Conservation (phyloP, 2,888 invertebrate genomes). For the Catocala nupta region DNA sequence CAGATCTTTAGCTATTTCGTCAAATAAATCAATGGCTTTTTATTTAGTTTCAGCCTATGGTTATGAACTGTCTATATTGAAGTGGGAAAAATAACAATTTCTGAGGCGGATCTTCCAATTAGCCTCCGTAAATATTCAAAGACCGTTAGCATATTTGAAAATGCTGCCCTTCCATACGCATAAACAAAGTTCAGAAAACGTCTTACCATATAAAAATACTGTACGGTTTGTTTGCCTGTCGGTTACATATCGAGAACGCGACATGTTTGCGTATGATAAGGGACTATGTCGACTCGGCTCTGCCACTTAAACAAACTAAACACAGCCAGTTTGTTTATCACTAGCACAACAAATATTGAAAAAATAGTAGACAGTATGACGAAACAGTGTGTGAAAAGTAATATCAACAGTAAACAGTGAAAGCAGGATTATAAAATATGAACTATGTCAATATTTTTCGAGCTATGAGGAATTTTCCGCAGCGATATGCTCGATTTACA, state of each 20-base stretch:
- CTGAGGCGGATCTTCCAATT: too few species aligned
- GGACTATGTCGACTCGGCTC: conserved; percentile 19
- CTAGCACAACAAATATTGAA: conserved; percentile 49
- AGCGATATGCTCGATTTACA: background rate
- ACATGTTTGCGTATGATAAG: conserved; percentile 55
- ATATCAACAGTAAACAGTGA: conserved; percentile 34
- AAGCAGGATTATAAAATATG: conserved; percentile 36
- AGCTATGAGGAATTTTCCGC: conserved; percentile 9
- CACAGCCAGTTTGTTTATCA: conserved; percentile 36
- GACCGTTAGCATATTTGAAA: too few species aligned
- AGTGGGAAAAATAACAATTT: too few species aligned
- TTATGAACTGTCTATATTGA: too few species aligned
- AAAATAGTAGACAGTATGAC: conserved; percentile 29
- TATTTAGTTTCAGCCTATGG: too few species aligned
- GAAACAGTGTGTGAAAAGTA: conserved; percentile 41
- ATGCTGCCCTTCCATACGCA: background rate
- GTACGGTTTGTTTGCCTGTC: conserved; percentile 36
- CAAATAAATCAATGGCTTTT: too few species aligned
- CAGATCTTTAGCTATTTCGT: too few species aligned
- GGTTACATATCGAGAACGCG: conserved; percentile 41
- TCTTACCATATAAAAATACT: conserved; percentile 1
- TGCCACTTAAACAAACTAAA: conserved; percentile 41
- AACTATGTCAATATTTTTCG: conserved; percentile 14
- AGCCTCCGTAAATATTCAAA: too few species aligned
- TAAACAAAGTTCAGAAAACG: conserved; percentile 11